Percentiles rank a stretch among this genome's conserved stretches.
These are phyloP conservation scores for Machimus rusticus DNA, from an alignment of 2,888 invertebrate species.

Conservation along the genomic window DNA sequence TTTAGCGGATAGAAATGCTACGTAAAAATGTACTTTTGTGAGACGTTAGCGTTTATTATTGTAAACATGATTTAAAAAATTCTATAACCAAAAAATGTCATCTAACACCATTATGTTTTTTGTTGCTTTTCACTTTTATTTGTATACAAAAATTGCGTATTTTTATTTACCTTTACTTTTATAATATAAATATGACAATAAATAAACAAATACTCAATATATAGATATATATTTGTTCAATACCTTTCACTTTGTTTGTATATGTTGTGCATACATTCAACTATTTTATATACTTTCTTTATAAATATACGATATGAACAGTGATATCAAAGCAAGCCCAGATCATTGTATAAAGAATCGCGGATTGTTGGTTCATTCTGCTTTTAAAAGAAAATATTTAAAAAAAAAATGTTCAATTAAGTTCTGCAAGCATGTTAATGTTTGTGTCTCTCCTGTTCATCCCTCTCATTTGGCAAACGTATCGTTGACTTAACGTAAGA, in stretches of 20 bases:
- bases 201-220: slow-evolving; percentile 36
- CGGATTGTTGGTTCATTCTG: background rate
- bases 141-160: slow-evolving; percentile 39
- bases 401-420: background rate
- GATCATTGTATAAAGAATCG: slow-evolving; percentile 49
- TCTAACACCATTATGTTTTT: slow-evolving; percentile 18
- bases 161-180: slow-evolving; percentile 18
- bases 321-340: slow-evolving; percentile 61
- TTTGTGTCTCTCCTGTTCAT: background rate
- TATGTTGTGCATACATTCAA: slow-evolving; percentile 44
- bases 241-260: slow-evolving; percentile 42
- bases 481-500: background rate
- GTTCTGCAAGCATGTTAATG: slow-evolving; percentile 32
- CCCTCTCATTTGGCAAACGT: background rate
- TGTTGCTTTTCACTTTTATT: slow-evolving; percentile 7
- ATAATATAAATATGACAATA: slow-evolving; percentile 40
- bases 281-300: slow-evolving; percentile 49
- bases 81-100: slow-evolving; percentile 5
- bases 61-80: slow-evolving; percentile 28
- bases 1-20: slow-evolving; percentile 17
- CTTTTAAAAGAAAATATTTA: background rate
- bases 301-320: slow-evolving; percentile 64
- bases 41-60: slow-evolving; percentile 13
- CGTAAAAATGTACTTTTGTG: slow-evolving; percentile 18
- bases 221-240: slow-evolving; percentile 46